Base-by-base conservation (phyloP, 2,888 invertebrate genomes). In the Heteromyza rotundicornis region DNA sequence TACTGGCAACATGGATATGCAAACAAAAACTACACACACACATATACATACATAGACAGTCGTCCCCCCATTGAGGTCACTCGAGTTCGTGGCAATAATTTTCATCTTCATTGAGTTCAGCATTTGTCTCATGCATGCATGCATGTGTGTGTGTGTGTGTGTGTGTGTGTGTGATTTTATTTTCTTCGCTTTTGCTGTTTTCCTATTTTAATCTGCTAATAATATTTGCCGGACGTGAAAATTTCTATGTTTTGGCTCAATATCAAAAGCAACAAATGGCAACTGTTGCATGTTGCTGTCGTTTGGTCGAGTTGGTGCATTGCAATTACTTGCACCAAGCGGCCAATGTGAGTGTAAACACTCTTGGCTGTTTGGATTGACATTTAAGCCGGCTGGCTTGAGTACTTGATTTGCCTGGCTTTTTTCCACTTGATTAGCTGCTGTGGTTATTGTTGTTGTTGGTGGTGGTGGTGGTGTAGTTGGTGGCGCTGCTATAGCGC, bases 61-160 rank as follows among this genome's bases (percentile, higher is more conserved):
- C 10, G 5, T 27, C 27, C 10, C 64, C 61, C 22, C 72, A 75
- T 73, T 71, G 72, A 69, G 77, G 77, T 76, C 76, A 77, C 32
- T 59, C 59, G 66, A 70, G 71, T 74, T 68, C 70, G 67, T 67
- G 66, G 70, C 64, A 68, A 65, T 66, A 64, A 68, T 63, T 64
- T 68, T 63, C 47, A 60, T 62, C 55, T 44, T 58, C 52, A 62
- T 59, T 58, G 56, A 55, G 36, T 27, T 5, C 27, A 5, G 27
- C 10, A n/a, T n/a, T n/a, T n/a, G n/a, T n/a, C n/a, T n/a, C n/a
- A n/a, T n/a, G n/a, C n/a, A n/a, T n/a, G n/a, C n/a, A n/a, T n/a
- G n/a, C n/a, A n/a, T n/a, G n/a, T n/a, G n/a, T n/a, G n/a, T n/a
- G n/a, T n/a, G n/a, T n/a, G n/a, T n/a, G n/a, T n/a, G n/a, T n/a